A percentile compares a stretch with the other conserved stretches of the same genome.
phyloP scores from a whole-genome alignment of 2,113 vertebrate species.

The Calcarius ornatus region DNA sequence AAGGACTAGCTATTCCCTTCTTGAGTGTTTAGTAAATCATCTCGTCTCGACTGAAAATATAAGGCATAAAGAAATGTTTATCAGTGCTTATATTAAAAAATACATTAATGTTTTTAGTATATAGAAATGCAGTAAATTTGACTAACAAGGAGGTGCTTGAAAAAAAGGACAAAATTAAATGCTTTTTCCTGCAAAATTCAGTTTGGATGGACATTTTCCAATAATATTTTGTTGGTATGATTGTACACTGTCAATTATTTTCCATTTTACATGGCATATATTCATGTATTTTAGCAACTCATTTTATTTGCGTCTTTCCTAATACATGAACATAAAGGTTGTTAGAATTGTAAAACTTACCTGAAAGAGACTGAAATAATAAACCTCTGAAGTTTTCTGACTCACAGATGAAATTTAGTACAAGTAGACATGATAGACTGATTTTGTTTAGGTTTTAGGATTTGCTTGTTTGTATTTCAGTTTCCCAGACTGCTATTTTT shows the following conservation, averaged over 20 bases:
- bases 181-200: not conserved
- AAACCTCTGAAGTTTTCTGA: not conserved
- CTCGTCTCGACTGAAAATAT: not conserved
- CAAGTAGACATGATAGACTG: not conserved
- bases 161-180: not conserved
- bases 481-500: not conserved
- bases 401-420: not conserved
- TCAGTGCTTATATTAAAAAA: not conserved
- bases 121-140: not conserved
- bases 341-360: not conserved
- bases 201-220: not conserved
- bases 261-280: not conserved
- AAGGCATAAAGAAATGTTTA: not conserved
- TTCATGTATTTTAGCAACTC: not conserved
- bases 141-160: not conserved
- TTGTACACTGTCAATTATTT: not conserved
- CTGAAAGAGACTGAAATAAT: not conserved
- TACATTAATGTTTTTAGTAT: not conserved
- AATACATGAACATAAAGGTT: not conserved
- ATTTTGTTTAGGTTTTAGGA: not conserved
- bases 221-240: not conserved
- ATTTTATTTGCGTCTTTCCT: not conserved
- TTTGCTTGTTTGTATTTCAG: not conserved
- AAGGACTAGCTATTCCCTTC: not conserved
- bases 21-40: not conserved